phyloP scores from a whole-genome alignment of 2,797 vertebrate species.

The Holocentrus rufus region DNA sequence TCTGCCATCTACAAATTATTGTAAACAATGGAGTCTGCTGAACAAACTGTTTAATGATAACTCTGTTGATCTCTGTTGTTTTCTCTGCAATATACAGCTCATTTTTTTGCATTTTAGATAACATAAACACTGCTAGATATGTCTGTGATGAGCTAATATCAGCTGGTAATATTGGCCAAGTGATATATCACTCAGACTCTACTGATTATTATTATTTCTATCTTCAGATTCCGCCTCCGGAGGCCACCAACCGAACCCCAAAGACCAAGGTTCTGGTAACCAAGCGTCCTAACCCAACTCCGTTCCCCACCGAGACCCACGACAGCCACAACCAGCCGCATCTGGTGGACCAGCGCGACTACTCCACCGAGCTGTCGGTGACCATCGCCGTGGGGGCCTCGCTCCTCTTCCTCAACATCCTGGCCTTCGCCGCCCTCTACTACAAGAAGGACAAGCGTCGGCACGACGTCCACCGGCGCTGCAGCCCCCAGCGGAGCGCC shows the following conservation, averaged over 20 bases:
- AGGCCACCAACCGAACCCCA: slow-evolving; percentile 92
- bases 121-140: too few relatives aligned
- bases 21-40: too few relatives aligned
- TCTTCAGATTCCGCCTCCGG: slow-evolving; percentile 88
- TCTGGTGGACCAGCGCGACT: slow-evolving; percentile 97
- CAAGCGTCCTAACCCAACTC: slow-evolving; percentile 89
- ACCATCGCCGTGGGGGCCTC: slow-evolving; percentile 98
- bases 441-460: slow-evolving; percentile 99
- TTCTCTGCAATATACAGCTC: too few relatives aligned
- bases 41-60: too few relatives aligned
- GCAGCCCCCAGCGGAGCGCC: slow-evolving; percentile 93
- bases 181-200: too few relatives aligned
- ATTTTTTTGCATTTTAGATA: too few relatives aligned
- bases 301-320: slow-evolving; percentile 94
- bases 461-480: slow-evolving; percentile 94
- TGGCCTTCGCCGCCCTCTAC: slow-evolving; percentile 97
- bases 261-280: slow-evolving; percentile 89
- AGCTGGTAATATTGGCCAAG: too few relatives aligned
- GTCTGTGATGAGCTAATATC: too few relatives aligned
- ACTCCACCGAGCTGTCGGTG: slow-evolving; percentile 97
- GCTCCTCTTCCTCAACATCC: slow-evolving; percentile 96
- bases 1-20: too few relatives aligned
- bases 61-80: too few relatives aligned
- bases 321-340: slow-evolving; percentile 95
- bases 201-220: background rate